Percentiles rank a stretch among this genome's conserved stretches.
phyloP scores from a whole-genome alignment of 2,888 invertebrate species.

The Imbricaverruca yamaguchii region DNA sequence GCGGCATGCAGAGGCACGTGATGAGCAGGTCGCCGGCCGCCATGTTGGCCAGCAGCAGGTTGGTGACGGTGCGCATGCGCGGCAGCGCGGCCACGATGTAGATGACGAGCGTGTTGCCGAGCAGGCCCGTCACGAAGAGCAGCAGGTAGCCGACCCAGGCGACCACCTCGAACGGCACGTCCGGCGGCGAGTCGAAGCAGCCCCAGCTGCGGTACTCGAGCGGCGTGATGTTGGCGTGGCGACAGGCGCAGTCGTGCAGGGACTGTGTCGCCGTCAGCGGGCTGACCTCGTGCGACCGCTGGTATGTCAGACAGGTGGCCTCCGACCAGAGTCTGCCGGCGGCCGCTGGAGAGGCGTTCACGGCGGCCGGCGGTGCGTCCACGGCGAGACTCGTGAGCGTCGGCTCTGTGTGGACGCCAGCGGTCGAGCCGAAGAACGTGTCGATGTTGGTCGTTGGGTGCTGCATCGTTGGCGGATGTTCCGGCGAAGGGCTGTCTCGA shows the following conservation, averaged over 20 bases:
- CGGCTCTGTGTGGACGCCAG: too few relatives aligned
- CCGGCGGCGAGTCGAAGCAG: not conserved
- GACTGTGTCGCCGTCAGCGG: too few relatives aligned
- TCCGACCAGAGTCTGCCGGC: too few relatives aligned
- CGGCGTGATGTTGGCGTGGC: not conserved
- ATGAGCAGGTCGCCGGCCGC: constrained; percentile 84
- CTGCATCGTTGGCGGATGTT: too few relatives aligned
- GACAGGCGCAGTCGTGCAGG: not conserved
- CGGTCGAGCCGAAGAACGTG: too few relatives aligned
- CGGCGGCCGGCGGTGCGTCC: too few relatives aligned
- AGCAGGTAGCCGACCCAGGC: not conserved
- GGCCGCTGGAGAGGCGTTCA: too few relatives aligned
- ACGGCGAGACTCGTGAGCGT: too few relatives aligned
- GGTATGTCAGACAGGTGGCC: too few relatives aligned
- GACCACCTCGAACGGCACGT: not conserved
- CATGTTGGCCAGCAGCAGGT: constrained; percentile 73
- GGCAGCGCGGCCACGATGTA: constrained; percentile 75
- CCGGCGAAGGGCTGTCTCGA: too few relatives aligned
- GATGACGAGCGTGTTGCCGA: constrained; percentile 57
- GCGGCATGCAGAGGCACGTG: constrained; percentile 83
- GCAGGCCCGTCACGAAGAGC: constrained; percentile 42
- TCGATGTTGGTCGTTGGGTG: too few relatives aligned
- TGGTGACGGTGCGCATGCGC: constrained; percentile 84
- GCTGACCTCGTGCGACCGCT: too few relatives aligned
- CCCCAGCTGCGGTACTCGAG: not conserved